phyloP scores from a whole-genome alignment of 1,140 invertebrate species.

The Theocolax elegans region DNA sequence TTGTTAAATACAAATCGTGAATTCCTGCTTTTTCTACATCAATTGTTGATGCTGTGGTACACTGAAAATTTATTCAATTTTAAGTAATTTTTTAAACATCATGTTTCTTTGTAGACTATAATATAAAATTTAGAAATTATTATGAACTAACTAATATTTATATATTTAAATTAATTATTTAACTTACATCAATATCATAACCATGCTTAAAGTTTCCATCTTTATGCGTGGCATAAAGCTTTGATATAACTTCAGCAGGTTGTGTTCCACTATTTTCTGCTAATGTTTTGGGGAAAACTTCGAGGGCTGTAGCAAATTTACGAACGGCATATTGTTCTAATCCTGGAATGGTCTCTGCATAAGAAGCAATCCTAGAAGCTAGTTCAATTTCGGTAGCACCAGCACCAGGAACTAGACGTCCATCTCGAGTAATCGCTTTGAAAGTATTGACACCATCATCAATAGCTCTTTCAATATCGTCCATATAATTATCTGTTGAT shows the following conservation, averaged over 20 bases:
- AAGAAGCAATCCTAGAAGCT: constrained; percentile 84
- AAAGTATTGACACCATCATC: constrained; percentile 99
- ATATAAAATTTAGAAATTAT: neutral
- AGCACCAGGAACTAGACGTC: constrained; percentile 89
- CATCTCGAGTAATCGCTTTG: constrained; percentile 80
- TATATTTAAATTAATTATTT: neutral
- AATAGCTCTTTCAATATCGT: constrained; percentile 97
- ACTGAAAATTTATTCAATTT: constrained; percentile 55
- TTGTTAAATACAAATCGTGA: constrained; percentile 87
- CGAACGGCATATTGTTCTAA: constrained; percentile 97
- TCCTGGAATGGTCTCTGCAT: constrained; percentile 91
- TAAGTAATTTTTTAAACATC: neutral
- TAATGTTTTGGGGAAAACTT: constrained; percentile 90
- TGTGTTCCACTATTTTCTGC: constrained; percentile 95
- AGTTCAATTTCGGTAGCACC: constrained; percentile 96
- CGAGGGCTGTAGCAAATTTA: constrained; percentile 92
- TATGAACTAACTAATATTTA: neutral
- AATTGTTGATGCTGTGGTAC: constrained; percentile 71
- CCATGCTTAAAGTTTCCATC: constrained; percentile 86
- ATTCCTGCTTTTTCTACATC: constrained; percentile 83
- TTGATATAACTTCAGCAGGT: constrained; percentile 88
- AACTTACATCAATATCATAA: constrained; percentile 85
- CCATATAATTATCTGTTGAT: constrained; percentile 98
- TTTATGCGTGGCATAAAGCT: constrained; percentile 91
- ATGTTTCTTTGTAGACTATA: neutral